Evolutionary conservation across 2,888 invertebrate species (phyloP).

Genomic region (Diploptera punctata): DNA sequence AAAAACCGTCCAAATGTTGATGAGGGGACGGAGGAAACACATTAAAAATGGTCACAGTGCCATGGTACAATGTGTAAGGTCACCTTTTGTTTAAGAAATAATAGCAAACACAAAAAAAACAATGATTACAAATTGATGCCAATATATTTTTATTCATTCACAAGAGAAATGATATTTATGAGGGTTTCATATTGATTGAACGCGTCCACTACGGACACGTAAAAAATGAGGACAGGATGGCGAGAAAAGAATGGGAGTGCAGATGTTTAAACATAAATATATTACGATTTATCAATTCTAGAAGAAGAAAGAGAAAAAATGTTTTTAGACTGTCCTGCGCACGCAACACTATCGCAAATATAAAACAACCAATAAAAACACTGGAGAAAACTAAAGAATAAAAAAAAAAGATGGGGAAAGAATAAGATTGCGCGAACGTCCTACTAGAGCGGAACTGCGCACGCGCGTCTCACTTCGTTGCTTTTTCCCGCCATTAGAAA

Average conservation of each 20-base stretch:
- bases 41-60: no score
- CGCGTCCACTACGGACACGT: no score
- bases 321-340: background rate
- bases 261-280: slow-evolving; percentile 10
- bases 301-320: no score
- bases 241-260: background rate
- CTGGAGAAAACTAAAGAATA: background rate
- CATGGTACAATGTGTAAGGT: no score
- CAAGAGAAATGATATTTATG: no score
- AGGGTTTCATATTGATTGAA: no score
- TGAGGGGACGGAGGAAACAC: no score
- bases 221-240: background rate
- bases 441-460: background rate
- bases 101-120: no score
- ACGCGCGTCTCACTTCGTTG: slow-evolving; percentile 7
- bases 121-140: no score
- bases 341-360: slow-evolving; percentile 8
- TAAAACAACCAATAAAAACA: slow-evolving; percentile 28
- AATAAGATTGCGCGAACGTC: slow-evolving; percentile 13
- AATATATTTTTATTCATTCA: no score
- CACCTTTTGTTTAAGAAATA: no score
- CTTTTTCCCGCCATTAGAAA: slow-evolving; percentile 17
- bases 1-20: no score
- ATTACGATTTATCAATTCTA: slow-evolving; percentile 13
- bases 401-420: background rate